Base-by-base conservation (phyloP, 2,113 vertebrate genomes). In the Leucopsar rothschildi region DNA sequence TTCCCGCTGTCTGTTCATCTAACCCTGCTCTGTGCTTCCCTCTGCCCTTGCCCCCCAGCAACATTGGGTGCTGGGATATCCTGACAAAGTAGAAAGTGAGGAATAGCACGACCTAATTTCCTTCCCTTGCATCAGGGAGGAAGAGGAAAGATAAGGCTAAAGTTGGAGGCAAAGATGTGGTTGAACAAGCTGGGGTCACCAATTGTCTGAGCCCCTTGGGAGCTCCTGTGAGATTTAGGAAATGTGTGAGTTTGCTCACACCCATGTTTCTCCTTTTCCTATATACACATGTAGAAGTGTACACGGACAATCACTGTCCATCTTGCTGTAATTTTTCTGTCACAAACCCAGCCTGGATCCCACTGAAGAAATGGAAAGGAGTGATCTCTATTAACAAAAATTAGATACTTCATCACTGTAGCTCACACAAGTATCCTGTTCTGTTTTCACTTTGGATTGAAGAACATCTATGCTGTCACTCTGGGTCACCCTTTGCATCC, bases 271-370 rank as follows among this genome's bases (percentile, higher is more conserved):
- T 72, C 16, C 13, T 35, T 70, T 81, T 21, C 24, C 27, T 15
- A 9, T 8, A 15, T 10, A 11, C 25, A 9, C 0, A 0, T 5
- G 31, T 69, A 18, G 27, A 53, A 49, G 31, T 4, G 17, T 33
- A 47, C 12, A 19, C 12, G 37, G 37, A n/a, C 22, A 59, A 22
- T 37, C 13, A 5, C 1, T 40, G 19, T 37, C 39, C 42, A 29
- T 25, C 47, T 85, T 57, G 5, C 6, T 1, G 1, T 25, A 23
- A 21, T 20, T 78, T 40, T 59, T 71, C 52, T 79, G 52, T 52
- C 66, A 50, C 24, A 52, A 71, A 59, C 7, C 23, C 11, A 71
- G 20, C 10, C 8, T 82, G 40, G 31, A 85, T 14, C 21, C 33
- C 39, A 24, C 29, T 33, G 61, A 59, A 35, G 20, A 42, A 6